Percentiles rank a stretch among this genome's conserved stretches.
phyloP scores from a whole-genome alignment of 2,888 invertebrate species.

The Nephrotoma flavescens region DNA sequence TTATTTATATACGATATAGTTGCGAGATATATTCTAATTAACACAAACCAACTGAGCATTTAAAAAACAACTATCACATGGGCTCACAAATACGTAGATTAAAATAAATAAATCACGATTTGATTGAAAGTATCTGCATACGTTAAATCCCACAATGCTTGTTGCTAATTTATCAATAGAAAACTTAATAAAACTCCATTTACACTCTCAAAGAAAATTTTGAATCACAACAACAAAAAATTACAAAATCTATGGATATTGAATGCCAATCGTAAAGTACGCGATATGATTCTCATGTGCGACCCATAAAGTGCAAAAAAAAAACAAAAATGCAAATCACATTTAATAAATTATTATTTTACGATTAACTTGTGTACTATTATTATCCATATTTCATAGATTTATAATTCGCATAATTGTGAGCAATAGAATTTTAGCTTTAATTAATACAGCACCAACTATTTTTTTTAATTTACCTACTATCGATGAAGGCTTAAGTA shows the following conservation, averaged over 20 bases:
- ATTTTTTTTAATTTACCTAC: not conserved
- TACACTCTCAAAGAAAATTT: not conserved
- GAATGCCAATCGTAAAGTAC: not conserved
- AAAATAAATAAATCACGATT: not conserved
- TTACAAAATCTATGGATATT: not conserved
- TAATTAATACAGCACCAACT: not conserved
- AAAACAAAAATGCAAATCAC: not conserved
- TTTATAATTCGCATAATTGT: not conserved
- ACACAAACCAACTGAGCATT: not conserved
- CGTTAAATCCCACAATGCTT: not conserved
- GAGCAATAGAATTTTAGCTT: not conserved
- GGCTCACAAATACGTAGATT: not conserved
- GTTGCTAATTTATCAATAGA: not conserved
- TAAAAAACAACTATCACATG: not conserved
- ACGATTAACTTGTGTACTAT: not conserved
- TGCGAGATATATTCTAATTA: not conserved
- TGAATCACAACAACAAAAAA: not conserved
- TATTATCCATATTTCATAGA: not conserved
- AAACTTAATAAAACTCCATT: not conserved
- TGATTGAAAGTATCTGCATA: not conserved
- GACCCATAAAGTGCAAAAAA: not conserved
- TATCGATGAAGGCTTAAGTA: not conserved
- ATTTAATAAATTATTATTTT: not conserved
- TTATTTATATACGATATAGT: too few relatives aligned
- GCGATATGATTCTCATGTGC: not conserved